Evolutionary conservation across 2,113 vertebrate genomes (phyloP), one percentile per base, ranked within the genome.

Genomic region (Cnemophilus loriae): DNA sequence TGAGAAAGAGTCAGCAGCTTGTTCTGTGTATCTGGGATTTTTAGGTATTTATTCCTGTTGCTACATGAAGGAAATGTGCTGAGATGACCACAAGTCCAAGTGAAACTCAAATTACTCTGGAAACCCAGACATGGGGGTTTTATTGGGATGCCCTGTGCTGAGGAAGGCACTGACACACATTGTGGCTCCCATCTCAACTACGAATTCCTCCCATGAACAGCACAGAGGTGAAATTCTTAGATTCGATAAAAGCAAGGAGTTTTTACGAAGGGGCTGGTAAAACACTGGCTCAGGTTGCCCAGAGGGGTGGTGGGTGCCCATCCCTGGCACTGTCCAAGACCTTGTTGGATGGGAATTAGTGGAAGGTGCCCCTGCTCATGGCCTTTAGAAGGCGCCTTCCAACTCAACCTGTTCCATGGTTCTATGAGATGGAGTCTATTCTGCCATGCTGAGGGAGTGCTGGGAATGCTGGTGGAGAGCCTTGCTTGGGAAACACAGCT

Each of bases 1-100:
- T 97, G 96, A 96, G 90, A 97, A 94, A 94, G 84, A 85, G 84
- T 96, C 89, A 74, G 84, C 89, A 81, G 87, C 87, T 90, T 73
- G 46, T 35, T 96, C 93, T 70, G 37, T 70, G 87, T 32, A 33
- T 93, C 96, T 96, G 70, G 80, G 95, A 96, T 28, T 91, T 95
- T 92, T 90, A 94, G 95, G 84, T 93, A 68, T 85, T 87, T 68
- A 37, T 89, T 95, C 94, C 82, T 97, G 89, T 96, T 95, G 88
- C 95, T 90, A 42, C 84, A 41, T 68, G 92, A 93, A 83, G 91
- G 70, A 89, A 95, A 84, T 35, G 67, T 68, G 63, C 28, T 75
- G 37, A 67, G 71, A 44, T 0, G 42, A 81, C 32, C n/a, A 59
- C 42, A 63, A 60, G 5, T 24, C 11, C 17, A 52, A 47, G 11